These are phyloP conservation scores for Tiaroga cobitis DNA, from an alignment of 2,797 vertebrate species.

Conservation along the genomic window DNA sequence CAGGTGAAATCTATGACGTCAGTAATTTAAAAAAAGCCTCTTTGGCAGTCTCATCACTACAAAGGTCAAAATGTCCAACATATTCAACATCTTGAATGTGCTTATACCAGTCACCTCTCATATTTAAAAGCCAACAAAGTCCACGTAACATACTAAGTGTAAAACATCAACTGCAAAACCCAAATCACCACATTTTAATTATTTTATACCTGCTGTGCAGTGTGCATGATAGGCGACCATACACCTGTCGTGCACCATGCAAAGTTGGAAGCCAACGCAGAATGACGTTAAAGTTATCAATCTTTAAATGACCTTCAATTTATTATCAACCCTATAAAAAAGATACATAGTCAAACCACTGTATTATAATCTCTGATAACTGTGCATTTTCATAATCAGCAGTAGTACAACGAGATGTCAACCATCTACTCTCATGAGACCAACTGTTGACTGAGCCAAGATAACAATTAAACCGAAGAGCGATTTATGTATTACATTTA, in stretches of 20 bases:
- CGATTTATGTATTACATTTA: neutral
- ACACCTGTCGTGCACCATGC: constrained; percentile 1
- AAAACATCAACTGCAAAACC: neutral
- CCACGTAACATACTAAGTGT: neutral
- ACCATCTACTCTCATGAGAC: constrained; percentile 4
- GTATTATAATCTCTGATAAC: neutral
- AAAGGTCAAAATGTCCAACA: neutral
- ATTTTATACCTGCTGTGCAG: neutral
- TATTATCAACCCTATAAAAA: neutral
- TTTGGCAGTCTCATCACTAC: neutral
- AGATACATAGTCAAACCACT: neutral
- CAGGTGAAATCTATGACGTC: neutral
- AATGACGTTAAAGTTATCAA: neutral
- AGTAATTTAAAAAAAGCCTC: neutral
- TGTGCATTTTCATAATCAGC: neutral
- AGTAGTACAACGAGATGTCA: neutral
- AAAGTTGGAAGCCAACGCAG: neutral
- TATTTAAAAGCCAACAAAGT: neutral
- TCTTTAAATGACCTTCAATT: neutral
- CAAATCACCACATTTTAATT: neutral
- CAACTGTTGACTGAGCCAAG: constrained; percentile 35
- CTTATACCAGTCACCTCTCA: neutral
- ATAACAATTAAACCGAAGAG: neutral
- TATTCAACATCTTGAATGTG: neutral
- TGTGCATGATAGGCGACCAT: neutral